Conservation (phyloP, 1,140 invertebrate genomes). For the Pseudomyrmex pallidus region DNA sequence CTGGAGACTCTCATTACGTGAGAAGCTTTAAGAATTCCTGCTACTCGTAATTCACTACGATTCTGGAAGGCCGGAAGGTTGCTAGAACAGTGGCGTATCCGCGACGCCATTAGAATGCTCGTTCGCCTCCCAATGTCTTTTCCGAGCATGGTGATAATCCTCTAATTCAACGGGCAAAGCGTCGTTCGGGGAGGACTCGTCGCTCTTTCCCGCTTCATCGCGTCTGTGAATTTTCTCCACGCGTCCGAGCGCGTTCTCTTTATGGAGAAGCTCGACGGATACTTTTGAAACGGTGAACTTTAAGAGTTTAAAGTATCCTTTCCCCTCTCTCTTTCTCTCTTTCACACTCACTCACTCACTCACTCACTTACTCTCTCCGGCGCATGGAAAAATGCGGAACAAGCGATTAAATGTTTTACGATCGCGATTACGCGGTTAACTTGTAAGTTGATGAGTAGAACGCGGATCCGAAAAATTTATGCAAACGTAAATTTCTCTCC, state of each 20-base stretch:
- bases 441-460: conserved; percentile 19
- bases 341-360: too few species aligned
- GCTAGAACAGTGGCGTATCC: conserved; percentile 68
- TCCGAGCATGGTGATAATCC: conserved; percentile 68
- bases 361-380: too few species aligned
- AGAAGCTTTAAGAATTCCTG: conserved; percentile 78
- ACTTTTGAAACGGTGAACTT: conserved; percentile 44
- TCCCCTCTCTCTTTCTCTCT: neutral
- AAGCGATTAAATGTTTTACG: conserved; percentile 8
- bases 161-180: conserved; percentile 67
- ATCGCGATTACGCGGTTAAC: conserved; percentile 16
- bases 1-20: conserved; percentile 79
- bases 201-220: conserved; percentile 20
- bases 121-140: conserved; percentile 56
- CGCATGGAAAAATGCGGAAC: too few species aligned
- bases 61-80: conserved; percentile 66
- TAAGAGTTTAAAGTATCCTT: conserved; percentile 5
- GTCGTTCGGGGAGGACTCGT: conserved; percentile 1
- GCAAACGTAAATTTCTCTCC: conserved; percentile 16
- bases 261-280: conserved; percentile 8
- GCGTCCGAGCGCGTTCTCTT: neutral
- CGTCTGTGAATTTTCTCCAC: conserved; percentile 25
- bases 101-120: conserved; percentile 73
- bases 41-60: conserved; percentile 75
- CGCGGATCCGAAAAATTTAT: conserved; percentile 29